Evolutionary conservation across 2,797 vertebrate species (phyloP), one percentile per base, ranked within the genome.

Genomic region (Gallirallus australis): DNA sequence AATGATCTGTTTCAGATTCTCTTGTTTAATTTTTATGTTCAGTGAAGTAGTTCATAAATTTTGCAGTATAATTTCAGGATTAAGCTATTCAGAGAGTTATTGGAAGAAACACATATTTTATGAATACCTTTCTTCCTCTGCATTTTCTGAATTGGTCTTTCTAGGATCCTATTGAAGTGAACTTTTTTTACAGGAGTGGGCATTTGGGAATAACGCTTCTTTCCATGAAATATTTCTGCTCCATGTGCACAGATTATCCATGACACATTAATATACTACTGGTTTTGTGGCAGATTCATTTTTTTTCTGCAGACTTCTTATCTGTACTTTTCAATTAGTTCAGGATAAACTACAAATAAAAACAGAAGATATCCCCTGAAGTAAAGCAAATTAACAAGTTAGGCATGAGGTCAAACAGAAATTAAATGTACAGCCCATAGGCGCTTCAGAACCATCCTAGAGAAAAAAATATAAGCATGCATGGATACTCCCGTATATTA

Each of bases 361-460:
- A 86, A 15, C 24, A 71, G 81, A 85, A 56, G 52, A 80, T 82
- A 71, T 17, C 6, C 64, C 68, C 40, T 61, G 50, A 85, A 92
- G 81, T 42, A 79, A 84, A 89, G 18, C 15, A 65, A 87, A 94
- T 82, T 78, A 95, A 61, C 17, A 59, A 79, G 69, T 57, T 89
- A 81, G 54, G 31, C 33, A 71, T 75, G 76, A 92, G 61, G 86
- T 91, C 71, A 92, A 71, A 88, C 33, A 50, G 70, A 82, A 96
- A 65, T 69, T 70, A 71, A 89, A 73, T 12, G 40, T 84, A 52
- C 19, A 88, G 57, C 79, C 79, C 14, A 15, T 52, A 39, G 69
- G 78, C 57, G n/a, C 45, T 69, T 89, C 57, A 68, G 75, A 90
- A 9, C 10, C 48, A 18, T 60, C 31, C 50, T 71, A 68, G 24